Conservation (phyloP, 2,797 vertebrate genomes). For the Schizothorax lantsangensis region DNA sequence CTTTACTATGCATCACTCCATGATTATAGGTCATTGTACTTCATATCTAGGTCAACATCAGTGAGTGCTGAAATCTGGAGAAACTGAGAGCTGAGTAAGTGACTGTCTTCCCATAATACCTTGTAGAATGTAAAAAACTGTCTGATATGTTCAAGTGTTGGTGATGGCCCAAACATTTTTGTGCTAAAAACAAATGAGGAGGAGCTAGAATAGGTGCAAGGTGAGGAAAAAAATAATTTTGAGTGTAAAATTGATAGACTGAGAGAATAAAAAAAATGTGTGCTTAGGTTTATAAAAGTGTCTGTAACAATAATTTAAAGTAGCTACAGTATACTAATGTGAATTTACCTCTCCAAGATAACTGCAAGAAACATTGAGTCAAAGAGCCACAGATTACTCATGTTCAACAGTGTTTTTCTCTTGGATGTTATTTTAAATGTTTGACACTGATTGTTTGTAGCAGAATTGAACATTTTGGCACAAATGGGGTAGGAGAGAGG, state of each 20-base stretch:
- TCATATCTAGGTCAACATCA: conserved; percentile 8
- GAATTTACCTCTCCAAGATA: neutral
- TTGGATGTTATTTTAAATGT: conserved; percentile 75
- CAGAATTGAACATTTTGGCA: conserved; percentile 65
- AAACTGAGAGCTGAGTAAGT: conserved; percentile 21
- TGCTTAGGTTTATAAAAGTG: neutral
- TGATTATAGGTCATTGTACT: conserved; percentile 4
- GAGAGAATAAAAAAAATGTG: conserved; percentile 1
- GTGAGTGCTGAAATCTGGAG: neutral
- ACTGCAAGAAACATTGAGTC: neutral
- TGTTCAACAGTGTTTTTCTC: conserved; percentile 63
- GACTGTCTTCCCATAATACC: neutral
- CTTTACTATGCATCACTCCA: neutral
- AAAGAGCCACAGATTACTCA: conserved; percentile 41
- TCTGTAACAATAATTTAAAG: too few relatives aligned
- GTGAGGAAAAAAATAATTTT: neutral
- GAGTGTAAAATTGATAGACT: neutral
- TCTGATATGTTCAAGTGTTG: neutral
- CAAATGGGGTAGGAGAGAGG: conserved; percentile 58
- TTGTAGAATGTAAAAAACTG: neutral
- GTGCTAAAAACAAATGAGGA: neutral
- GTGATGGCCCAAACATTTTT: neutral
- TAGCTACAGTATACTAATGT: neutral
- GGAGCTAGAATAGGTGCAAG: neutral
- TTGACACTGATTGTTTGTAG: conserved; percentile 71